These are phyloP conservation scores for Takifugu flavidus DNA, from an alignment of 2,113 vertebrate genomes.

Conservation along the genomic window DNA sequence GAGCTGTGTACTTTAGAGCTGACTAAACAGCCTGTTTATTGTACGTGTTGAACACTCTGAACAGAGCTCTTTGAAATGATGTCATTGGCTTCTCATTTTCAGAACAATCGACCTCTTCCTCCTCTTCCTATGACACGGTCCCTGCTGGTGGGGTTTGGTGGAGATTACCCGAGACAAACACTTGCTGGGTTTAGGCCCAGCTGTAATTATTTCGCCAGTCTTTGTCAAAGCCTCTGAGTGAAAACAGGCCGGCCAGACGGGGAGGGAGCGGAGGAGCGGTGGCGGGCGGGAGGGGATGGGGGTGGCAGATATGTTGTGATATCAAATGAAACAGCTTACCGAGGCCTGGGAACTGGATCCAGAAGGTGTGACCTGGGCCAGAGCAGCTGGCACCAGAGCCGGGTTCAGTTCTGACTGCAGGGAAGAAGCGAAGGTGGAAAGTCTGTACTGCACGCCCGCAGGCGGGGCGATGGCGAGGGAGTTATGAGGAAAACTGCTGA, in stretches of 20 bases:
- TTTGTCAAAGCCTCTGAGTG: slow-evolving; percentile 68
- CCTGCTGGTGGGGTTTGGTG: slow-evolving; percentile 37
- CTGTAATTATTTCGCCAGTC: slow-evolving; percentile 74
- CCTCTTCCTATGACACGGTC: slow-evolving; percentile 72
- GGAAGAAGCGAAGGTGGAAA: slow-evolving; percentile 13
- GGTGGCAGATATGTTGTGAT: slow-evolving; percentile 65
- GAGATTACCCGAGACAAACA: slow-evolving; percentile 64
- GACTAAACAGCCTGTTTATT: slow-evolving; percentile 10
- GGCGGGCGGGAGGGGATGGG: background rate
- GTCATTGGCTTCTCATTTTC: slow-evolving; percentile 67
- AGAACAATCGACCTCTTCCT: slow-evolving; percentile 77
- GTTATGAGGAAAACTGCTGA: slow-evolving; percentile 2
- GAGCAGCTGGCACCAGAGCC: slow-evolving; percentile 47
- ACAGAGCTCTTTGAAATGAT: slow-evolving; percentile 68
- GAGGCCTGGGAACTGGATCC: slow-evolving; percentile 64
- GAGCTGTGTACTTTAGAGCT: slow-evolving; percentile 24
- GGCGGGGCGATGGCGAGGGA: background rate
- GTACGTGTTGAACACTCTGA: slow-evolving; percentile 35
- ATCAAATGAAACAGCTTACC: slow-evolving; percentile 67
- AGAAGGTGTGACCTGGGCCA: slow-evolving; percentile 47
- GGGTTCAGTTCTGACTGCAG: slow-evolving; percentile 31
- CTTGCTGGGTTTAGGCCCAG: slow-evolving; percentile 50
- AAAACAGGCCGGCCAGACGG: slow-evolving; percentile 66
- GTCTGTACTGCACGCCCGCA: background rate
- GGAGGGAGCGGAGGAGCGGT: slow-evolving; percentile 11